phyloP scores from a whole-genome alignment of 2,797 vertebrate genomes.

The Mormyrops attenuatus region DNA sequence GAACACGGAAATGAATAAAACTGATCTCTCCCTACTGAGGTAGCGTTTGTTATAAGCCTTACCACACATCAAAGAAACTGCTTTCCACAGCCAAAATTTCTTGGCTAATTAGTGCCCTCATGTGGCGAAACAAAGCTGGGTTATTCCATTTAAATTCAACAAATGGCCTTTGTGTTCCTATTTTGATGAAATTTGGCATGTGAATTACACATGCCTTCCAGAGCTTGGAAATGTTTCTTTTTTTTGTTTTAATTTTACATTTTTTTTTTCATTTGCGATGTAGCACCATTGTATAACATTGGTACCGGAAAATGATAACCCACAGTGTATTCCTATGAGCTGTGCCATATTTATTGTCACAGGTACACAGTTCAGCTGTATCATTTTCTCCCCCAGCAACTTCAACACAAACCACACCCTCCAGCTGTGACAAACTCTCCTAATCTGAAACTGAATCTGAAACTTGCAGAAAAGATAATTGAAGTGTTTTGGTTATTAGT shows the following conservation, averaged over 20 bases:
- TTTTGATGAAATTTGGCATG: neutral
- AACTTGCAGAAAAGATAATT: neutral
- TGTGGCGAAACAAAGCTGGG: neutral
- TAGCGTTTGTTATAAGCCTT: conserved; percentile 22
- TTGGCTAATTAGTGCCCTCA: neutral
- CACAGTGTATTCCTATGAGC: neutral
- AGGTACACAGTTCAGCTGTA: neutral
- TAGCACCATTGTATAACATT: neutral
- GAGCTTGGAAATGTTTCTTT: neutral
- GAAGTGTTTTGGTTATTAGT: neutral
- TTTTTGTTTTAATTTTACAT: neutral
- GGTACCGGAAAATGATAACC: neutral
- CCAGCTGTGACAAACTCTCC: neutral
- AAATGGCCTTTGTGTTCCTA: neutral
- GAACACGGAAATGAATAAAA: neutral
- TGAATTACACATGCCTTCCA: neutral
- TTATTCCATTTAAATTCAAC: neutral
- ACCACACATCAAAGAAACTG: neutral
- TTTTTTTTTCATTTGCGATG: neutral
- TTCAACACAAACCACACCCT: neutral
- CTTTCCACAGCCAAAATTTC: neutral
- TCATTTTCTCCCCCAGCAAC: neutral
- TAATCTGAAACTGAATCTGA: neutral
- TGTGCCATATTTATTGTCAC: neutral
- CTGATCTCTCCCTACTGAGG: conserved; percentile 26